A percentile compares a stretch with the other conserved stretches of the same genome.
Conservation (phyloP, 1,140 invertebrate genomes). For the Sarcophaga peregrina region DNA sequence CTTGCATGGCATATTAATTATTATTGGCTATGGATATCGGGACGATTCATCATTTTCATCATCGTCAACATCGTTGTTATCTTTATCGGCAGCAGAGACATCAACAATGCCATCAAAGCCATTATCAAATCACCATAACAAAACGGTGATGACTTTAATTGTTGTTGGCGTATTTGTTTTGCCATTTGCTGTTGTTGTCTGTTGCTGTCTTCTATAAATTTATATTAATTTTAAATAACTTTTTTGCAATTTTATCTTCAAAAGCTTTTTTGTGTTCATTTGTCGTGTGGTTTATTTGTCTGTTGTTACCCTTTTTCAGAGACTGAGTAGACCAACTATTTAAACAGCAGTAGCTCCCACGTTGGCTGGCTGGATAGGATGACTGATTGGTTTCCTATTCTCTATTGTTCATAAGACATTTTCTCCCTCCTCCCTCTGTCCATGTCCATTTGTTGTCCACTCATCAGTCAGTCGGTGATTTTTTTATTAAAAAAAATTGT, state of each 20-base stretch:
- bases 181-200: neutral
- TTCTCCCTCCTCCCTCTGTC: too few species aligned
- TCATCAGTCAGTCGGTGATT: too few species aligned
- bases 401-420: too few species aligned
- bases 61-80: neutral
- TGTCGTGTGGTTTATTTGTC: neutral
- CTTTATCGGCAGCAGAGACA: neutral
- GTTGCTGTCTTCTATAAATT: neutral
- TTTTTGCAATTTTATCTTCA: neutral
- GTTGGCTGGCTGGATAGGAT: too few species aligned
- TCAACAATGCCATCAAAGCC: slow-evolving; percentile 12
- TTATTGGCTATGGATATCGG: slow-evolving; percentile 31
- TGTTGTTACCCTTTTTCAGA: neutral
- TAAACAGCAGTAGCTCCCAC: too few species aligned
- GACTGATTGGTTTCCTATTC: too few species aligned
- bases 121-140: slow-evolving; percentile 25
- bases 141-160: neutral
- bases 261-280: neutral
- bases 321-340: too few species aligned
- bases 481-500: too few species aligned
- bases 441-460: too few species aligned
- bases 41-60: slow-evolving; percentile 28
- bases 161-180: slow-evolving; percentile 7
- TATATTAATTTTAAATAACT: neutral
- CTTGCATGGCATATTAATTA: slow-evolving; percentile 40